Conservation (phyloP, 2,888 invertebrate species). For the Gymnocheta viridis region DNA sequence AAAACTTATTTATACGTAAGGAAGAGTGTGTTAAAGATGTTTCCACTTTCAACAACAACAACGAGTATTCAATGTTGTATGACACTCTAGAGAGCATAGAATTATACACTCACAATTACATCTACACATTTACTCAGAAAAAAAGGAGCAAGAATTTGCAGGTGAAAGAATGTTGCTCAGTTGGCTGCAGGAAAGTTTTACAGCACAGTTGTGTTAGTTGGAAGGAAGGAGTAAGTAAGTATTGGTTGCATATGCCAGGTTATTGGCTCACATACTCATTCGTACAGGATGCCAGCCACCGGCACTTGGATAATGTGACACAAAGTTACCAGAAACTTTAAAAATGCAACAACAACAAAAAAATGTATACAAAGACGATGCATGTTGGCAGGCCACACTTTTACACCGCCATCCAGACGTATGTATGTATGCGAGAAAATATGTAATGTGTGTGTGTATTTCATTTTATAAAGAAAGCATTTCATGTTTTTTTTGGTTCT, state of each 20-base stretch:
- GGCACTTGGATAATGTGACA: slow-evolving; percentile 58
- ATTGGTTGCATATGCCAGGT: slow-evolving; percentile 38
- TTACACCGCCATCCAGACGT: background rate
- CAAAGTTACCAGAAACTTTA: slow-evolving; percentile 38
- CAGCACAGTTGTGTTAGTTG: background rate
- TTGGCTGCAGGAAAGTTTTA: slow-evolving; percentile 9
- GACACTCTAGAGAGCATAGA: slow-evolving; percentile 49
- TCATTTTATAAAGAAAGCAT: slow-evolving; percentile 16
- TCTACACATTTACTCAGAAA: background rate
- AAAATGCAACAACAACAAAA: background rate
- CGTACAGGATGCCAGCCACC: slow-evolving; percentile 8
- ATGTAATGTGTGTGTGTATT: background rate
- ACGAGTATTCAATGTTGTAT: slow-evolving; percentile 48
- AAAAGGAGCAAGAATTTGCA: background rate
- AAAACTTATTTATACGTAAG: slow-evolving; percentile 2
- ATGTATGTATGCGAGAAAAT: background rate
- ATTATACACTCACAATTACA: slow-evolving; percentile 15
- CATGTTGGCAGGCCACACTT: background rate
- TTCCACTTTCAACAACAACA: slow-evolving; percentile 48
- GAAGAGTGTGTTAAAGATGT: slow-evolving; percentile 19
- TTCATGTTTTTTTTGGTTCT: slow-evolving; percentile 42
- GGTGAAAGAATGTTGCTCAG: background rate
- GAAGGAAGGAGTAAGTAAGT: too few relatives aligned
- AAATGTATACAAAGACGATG: background rate
- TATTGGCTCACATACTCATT: slow-evolving; percentile 27